Evolutionary conservation across 2,797 vertebrate species (phyloP), one percentile per base, ranked within the genome.

Genomic region (Microctenopoma steveboyesi): DNA sequence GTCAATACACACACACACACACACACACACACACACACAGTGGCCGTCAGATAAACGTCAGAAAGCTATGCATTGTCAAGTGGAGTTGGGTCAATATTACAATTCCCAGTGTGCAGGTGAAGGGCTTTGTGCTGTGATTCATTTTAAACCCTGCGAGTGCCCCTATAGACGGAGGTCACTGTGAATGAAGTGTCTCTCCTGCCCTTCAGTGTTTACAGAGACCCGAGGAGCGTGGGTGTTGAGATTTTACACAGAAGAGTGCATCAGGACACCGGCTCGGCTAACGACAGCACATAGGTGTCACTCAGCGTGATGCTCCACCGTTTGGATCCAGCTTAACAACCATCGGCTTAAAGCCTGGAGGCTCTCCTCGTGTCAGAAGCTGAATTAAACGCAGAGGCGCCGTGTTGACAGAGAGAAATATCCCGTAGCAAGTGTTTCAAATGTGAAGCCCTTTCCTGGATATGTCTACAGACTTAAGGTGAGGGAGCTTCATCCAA

Each of bases 1-100:
- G 91, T 91, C 87, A 88, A 90, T 89, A 90, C 81, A 77, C 77
- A 74, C 81, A 81, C 77, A 78, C 82, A 72, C 76, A 76, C 79
- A 79, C 60, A 35, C 81, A 79, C 77, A 76, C 82, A 74, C 76
- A 74, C 78, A 79, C 60, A 64, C 48, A 18, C 2, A 61, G 65
- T 46, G 46, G 22, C 64, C 39, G 65, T 46, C 78, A 53, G 84
- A 90, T 87, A 88, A 78, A 61, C 85, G 77, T 82, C 83, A 83
- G 79, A 85, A 70, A 85, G 83, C 86, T 75, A 63, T 87, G 83
- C 83, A 85, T 86, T 81, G 86, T 88, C 81, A 83, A 86, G 87
- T 79, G 78, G 78, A 81, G 80, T 61, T 18, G 69, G 86, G 90
- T 92, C 87, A 82, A 87, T 88, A 89, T 78, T 84, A 79, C 88